These are phyloP conservation scores for Epinephelus moara DNA, from an alignment of 2,113 vertebrate genomes.

Conservation along the genomic window DNA sequence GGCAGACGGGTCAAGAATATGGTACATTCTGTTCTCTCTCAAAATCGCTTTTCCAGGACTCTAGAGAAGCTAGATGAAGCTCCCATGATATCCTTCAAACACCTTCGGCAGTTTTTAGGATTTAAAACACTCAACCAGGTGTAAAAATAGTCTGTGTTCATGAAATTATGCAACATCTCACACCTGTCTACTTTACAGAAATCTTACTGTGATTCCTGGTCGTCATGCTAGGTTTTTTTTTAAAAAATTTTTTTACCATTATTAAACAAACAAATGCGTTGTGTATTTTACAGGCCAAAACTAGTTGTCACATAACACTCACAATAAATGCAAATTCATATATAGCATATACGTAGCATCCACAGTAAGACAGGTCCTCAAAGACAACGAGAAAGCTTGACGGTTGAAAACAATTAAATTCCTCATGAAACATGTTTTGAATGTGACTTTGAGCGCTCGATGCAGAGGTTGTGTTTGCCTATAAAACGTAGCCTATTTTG, in stretches of 20 bases:
- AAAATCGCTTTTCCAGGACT: conserved; percentile 68
- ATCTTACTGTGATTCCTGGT: neutral
- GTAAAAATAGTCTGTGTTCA: conserved; percentile 29
- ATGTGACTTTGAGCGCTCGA: neutral
- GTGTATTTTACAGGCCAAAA: neutral
- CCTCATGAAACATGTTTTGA: neutral
- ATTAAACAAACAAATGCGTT: neutral
- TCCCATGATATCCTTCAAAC: conserved; percentile 45
- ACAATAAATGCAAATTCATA: neutral
- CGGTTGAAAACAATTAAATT: neutral
- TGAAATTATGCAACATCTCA: conserved; percentile 31
- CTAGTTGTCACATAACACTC: neutral
- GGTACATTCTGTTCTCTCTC: conserved; percentile 80
- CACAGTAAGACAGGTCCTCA: neutral
- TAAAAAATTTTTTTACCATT: neutral
- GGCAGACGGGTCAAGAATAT: conserved; percentile 84
- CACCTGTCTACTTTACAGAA: neutral
- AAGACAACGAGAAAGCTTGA: neutral
- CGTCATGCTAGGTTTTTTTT: neutral
- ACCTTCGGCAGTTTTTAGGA: conserved; percentile 34
- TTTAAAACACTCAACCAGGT: conserved; percentile 42
- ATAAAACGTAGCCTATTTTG: neutral
- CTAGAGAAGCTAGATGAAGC: conserved; percentile 48
- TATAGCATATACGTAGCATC: neutral
- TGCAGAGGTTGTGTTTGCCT: neutral